Evolutionary conservation across 2,797 vertebrate species (phyloP).

Genomic region (Setipinna tenuifilis): DNA sequence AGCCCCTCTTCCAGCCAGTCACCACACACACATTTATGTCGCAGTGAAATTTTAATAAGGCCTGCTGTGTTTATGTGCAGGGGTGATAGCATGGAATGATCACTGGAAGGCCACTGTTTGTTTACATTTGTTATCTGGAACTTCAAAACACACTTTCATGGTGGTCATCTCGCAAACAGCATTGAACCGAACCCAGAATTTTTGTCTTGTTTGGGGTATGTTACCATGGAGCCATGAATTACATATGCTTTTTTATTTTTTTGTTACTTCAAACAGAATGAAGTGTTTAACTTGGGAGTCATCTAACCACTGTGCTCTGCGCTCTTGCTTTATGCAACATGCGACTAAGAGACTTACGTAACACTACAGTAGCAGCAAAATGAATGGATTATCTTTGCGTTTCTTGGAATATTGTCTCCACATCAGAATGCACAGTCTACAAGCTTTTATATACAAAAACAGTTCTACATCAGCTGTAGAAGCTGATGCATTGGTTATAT

Average conservation of each 20-base stretch:
- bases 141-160: not conserved
- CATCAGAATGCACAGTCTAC: no score
- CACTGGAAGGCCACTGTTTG: not conserved
- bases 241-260: not conserved
- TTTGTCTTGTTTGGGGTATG: not conserved
- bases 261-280: not conserved
- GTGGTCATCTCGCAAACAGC: not conserved
- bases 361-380: no score
- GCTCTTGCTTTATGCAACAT: no score
- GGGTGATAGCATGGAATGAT: not conserved
- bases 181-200: not conserved
- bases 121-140: conserved; percentile 1
- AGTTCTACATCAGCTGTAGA: no score
- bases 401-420: no score
- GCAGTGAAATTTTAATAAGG: not conserved
- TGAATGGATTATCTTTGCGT: no score
- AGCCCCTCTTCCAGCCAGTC: not conserved
- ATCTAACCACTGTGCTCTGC: no score
- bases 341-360: no score
- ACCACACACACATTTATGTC: not conserved
- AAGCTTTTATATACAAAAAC: no score
- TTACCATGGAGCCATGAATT: not conserved
- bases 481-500: no score
- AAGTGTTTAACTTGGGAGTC: no score
- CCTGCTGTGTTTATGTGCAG: not conserved